Evolutionary conservation across 2,888 invertebrate species (phyloP), one percentile per base, ranked within the genome.

Genomic region (Oligia latruncula): DNA sequence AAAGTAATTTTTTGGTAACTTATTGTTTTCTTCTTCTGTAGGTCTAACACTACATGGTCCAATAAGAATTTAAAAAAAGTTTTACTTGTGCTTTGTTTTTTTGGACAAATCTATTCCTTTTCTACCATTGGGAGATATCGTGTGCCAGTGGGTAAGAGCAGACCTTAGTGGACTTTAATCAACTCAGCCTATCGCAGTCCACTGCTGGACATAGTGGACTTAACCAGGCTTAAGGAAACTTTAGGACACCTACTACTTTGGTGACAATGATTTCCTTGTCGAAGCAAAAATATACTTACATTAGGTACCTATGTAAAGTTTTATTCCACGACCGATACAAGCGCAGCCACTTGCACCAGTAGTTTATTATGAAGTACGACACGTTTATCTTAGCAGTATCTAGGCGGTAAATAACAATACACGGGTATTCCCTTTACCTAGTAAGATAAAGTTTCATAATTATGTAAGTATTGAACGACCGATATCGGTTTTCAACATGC

Each of bases 361-460:
- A 35, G 17, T 55, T 76, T 71, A 40, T 29, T 43, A 71, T 49
- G 35, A 55, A 66, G 43, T 60, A 65, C n/a, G 29, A 55, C 23
- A 55, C 17, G 40, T 65, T 65, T 73, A 52, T 62, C 40, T 72
- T 6, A 70, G 9, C 13, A 20, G 17, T 68, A 70, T 68, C n/a
- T 60, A 65, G n/a, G 43, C 20, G 46, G 35, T 49, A 70, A 52
- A 62, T 76, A n/a, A 71, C 60, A 76, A 60, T 64, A 72, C 65
- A 78, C 46, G 78, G 78, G 82, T 73, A 82, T 82, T 82, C 78
- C 83, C 65, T 35, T 62, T 52, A 70, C 72, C 52, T 82, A 77
- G 13, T 23, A 29, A 78, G 82, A 78, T 82, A 74, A 78, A 52
- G 70, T 82, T 82, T 74, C 83, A 72, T 60, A 64, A 82, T 78